A percentile compares a stretch with the other conserved stretches of the same genome.
These are phyloP conservation scores for Heliconius melpomene DNA, from an alignment of 1,140 invertebrate genomes.

Conservation along the genomic window DNA sequence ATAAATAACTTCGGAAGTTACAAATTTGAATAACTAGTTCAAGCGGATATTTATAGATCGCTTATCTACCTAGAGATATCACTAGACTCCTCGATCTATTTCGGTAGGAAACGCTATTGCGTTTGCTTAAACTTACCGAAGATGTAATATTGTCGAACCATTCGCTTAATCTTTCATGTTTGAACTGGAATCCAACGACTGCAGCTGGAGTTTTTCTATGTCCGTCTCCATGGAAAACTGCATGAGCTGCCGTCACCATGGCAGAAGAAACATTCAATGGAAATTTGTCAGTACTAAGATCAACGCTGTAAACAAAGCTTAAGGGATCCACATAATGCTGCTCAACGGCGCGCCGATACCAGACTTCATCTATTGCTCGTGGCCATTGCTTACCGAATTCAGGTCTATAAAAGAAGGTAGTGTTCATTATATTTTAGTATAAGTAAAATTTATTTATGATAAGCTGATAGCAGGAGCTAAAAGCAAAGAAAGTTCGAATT, in stretches of 20 bases:
- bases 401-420: constrained; percentile 55
- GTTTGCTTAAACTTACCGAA: constrained; percentile 65
- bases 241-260: constrained; percentile 92
- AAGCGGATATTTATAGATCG: too few relatives aligned
- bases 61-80: too few relatives aligned
- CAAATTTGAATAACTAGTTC: too few relatives aligned
- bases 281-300: constrained; percentile 65
- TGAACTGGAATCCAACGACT: constrained; percentile 95
- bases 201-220: constrained; percentile 89
- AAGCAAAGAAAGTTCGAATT: too few relatives aligned
- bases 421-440: neutral
- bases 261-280: constrained; percentile 71
- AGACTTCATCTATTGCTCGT: constrained; percentile 93
- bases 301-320: constrained; percentile 89
- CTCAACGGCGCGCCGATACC: constrained; percentile 96
- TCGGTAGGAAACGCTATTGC: too few relatives aligned
- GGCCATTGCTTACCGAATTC: constrained; percentile 84
- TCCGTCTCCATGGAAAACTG: constrained; percentile 88
- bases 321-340: constrained; percentile 90
- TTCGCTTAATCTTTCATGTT: constrained; percentile 87
- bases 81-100: neutral
- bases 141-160: constrained; percentile 91
- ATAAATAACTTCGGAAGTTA: too few relatives aligned
- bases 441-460: too few relatives aligned
- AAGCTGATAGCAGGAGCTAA: too few relatives aligned